Evolutionary conservation across 2,888 invertebrate genomes (phyloP).

Genomic region (Cerastis rubricosa): DNA sequence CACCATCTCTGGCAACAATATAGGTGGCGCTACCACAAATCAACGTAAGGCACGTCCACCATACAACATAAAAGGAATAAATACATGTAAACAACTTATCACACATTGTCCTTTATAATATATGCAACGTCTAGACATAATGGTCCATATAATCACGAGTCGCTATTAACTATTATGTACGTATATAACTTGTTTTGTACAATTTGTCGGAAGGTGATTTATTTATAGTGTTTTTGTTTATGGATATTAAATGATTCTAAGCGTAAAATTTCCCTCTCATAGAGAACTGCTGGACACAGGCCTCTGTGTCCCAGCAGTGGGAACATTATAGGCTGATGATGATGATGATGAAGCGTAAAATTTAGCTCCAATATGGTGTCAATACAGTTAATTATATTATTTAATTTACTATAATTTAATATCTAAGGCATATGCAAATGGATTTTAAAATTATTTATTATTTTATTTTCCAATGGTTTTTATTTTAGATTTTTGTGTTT

Average conservation of each 20-base stretch:
- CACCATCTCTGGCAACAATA: background rate
- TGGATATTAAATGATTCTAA: background rate
- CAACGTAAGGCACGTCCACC: background rate
- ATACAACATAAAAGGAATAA: slow-evolving; percentile 24
- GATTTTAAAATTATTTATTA: too few species aligned
- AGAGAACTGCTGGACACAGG: too few species aligned
- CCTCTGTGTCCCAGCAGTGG: too few species aligned
- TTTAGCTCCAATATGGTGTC: too few species aligned
- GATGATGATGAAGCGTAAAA: too few species aligned
- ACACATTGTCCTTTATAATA: slow-evolving; percentile 21
- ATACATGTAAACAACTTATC: slow-evolving; percentile 22
- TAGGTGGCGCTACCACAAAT: background rate
- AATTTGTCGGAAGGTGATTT: slow-evolving; percentile 39
- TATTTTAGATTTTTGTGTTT: too few species aligned
- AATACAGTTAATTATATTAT: too few species aligned
- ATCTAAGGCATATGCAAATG: too few species aligned
- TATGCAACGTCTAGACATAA: slow-evolving; percentile 56
- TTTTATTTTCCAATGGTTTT: too few species aligned
- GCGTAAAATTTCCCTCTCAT: too few species aligned
- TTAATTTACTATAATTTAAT: too few species aligned
- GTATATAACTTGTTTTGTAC: slow-evolving; percentile 32
- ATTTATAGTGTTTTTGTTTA: slow-evolving; percentile 24
- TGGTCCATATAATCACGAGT: slow-evolving; percentile 30
- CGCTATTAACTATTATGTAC: slow-evolving; percentile 13
- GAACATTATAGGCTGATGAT: too few species aligned